Conservation (phyloP, 2,113 vertebrate genomes). For the Clupea harengus region DNA sequence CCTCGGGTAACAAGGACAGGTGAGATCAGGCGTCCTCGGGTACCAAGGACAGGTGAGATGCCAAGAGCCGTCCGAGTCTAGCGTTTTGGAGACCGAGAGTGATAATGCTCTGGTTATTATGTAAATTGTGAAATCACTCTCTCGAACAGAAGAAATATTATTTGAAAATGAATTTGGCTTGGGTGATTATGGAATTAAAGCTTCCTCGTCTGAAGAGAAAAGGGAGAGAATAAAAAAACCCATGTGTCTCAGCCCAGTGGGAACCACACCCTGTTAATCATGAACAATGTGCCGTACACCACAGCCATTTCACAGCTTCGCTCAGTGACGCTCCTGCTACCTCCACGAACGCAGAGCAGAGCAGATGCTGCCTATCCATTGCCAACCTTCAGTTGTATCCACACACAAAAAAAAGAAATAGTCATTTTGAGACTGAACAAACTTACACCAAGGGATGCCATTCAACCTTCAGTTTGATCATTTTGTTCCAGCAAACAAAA, state of each 20-base stretch:
- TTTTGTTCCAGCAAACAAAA: too few species aligned
- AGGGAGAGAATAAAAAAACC: not conserved
- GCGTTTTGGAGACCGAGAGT: not conserved
- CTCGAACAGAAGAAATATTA: slow-evolving; percentile 23
- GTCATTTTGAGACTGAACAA: not conserved
- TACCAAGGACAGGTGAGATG: not conserved
- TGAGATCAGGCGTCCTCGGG: too few species aligned
- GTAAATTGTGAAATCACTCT: slow-evolving; percentile 35
- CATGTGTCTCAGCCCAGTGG: not conserved
- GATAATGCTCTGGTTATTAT: slow-evolving; percentile 39
- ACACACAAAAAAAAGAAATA: not conserved
- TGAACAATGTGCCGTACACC: slow-evolving; percentile 33
- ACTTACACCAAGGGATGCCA: not conserved
- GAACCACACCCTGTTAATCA: slow-evolving; percentile 36
- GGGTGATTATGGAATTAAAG: slow-evolving; percentile 41
- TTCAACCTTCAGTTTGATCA: not conserved
- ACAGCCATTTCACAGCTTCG: slow-evolving; percentile 37
- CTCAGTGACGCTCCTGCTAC: not conserved
- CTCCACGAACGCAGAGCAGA: not conserved
- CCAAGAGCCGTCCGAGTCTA: not conserved
- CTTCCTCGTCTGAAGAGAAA: slow-evolving; percentile 2
- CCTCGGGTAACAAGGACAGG: too few species aligned
- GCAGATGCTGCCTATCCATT: not conserved
- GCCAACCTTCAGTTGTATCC: not conserved
- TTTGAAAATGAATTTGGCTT: slow-evolving; percentile 36